These are phyloP conservation scores for Ditylenchus weischeri DNA, from an alignment of 2,888 invertebrate species.

Conservation along the genomic window DNA sequence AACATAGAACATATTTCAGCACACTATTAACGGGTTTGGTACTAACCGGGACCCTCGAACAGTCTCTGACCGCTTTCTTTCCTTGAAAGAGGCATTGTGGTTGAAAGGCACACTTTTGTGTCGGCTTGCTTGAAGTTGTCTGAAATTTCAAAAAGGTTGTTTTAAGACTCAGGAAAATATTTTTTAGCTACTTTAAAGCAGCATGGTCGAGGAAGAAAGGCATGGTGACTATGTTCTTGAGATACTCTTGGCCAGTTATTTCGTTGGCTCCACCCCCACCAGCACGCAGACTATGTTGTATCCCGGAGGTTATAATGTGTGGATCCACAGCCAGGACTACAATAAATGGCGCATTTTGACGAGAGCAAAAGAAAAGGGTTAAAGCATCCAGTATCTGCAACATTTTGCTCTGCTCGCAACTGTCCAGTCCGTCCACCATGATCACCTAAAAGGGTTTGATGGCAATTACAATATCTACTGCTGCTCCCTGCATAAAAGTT, in stretches of 20 bases:
- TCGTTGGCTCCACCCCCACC: constrained; percentile 41
- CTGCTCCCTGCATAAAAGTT: no score
- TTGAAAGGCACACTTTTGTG: constrained; percentile 21
- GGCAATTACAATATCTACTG: no score
- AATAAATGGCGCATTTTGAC: constrained; percentile 83
- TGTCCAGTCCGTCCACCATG: constrained; percentile 81
- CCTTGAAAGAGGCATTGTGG: constrained; percentile 24
- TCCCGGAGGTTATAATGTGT: constrained; percentile 88
- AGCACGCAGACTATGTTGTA: constrained; percentile 52
- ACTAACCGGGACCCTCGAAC: constrained; percentile 39
- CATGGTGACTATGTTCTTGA: constrained; percentile 41
- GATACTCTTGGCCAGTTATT: constrained; percentile 56
- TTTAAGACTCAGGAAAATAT: no score
- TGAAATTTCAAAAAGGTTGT: constrained; percentile 40
- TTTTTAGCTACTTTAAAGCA: constrained; percentile 65
- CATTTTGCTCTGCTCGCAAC: constrained; percentile 71
- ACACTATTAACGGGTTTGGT: constrained; percentile 1
- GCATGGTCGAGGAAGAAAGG: constrained; percentile 98
- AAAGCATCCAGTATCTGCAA: constrained; percentile 80
- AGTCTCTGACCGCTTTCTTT: constrained; percentile 38
- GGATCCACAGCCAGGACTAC: constrained; percentile 91
- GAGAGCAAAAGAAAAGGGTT: constrained; percentile 87
- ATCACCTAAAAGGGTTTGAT: constrained; percentile 28
- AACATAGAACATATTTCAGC: no score
- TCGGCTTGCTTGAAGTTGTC: constrained; percentile 60